Evolutionary conservation across 2,888 invertebrate genomes (phyloP), one percentile per base, ranked within the genome.

Genomic region (Linnaemya vulpina): DNA sequence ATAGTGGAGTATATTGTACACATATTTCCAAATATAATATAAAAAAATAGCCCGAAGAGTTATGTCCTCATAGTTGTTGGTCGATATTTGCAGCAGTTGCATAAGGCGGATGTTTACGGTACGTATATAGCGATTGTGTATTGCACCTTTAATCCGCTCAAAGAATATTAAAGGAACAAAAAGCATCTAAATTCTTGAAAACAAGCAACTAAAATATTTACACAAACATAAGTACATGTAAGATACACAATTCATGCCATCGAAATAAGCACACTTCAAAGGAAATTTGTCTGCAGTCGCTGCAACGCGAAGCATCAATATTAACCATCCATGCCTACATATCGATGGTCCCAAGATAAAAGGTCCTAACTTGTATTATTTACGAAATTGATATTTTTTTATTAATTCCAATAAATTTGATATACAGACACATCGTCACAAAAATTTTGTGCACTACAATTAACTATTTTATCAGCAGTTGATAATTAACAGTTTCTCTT

Each of bases 21-120:
- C 15, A 35, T 70, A 55, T 68, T 62, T 53, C n/a, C 53, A 75
- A 68, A 74, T 40, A 87, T 87, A 87, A 75, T 77, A 81, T 49
- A 73, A 35, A 68, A 60, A 71, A 88, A 88, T 88, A 86, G 89
- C 90, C 89, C 87, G 88, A 87, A 90, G 90, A 87, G 88, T 88
- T 88, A 88, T 89, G 88, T 89, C 88, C 88, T 89, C 89, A 87
- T 88, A 89, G 83, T 67, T 84, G 84, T 86, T 87, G 86, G 86
- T 87, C 88, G 87, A 87, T 88, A 89, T 88, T 88, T 82, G 81
- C 88, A 89, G 89, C 90, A 90, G 90, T 90, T 90, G 90, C 90
- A 90, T 90, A 90, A 90, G 90, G 90, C 90, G 90, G 90, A 90
- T 89, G 89, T 90, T 90, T 90, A 88, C 90, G 88, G 89, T 88